phyloP scores from a whole-genome alignment of 2,113 vertebrate species.

The Calidris pygmaea region DNA sequence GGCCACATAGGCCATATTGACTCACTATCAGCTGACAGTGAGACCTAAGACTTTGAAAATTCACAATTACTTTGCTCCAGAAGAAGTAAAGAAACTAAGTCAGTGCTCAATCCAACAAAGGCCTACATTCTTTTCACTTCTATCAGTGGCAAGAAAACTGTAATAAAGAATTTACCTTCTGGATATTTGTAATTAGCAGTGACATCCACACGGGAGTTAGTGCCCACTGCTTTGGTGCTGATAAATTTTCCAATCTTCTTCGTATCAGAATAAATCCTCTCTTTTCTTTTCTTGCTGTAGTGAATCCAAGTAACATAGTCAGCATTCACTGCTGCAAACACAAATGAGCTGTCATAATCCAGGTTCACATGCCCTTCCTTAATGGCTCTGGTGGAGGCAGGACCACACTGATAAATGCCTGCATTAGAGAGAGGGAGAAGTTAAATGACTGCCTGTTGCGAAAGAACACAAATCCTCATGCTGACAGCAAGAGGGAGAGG shows the following conservation, averaged over 20 bases:
- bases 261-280: constrained; percentile 66
- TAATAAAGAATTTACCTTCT: constrained; percentile 76
- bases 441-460: not conserved
- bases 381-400: constrained; percentile 81
- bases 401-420: constrained; percentile 84
- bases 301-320: constrained; percentile 81
- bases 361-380: constrained; percentile 77
- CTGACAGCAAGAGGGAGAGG: not conserved
- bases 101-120: not conserved
- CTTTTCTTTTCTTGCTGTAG: constrained; percentile 58
- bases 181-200: constrained; percentile 82
- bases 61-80: not conserved
- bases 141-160: not conserved
- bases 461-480: not conserved
- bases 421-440: not conserved
- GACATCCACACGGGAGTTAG: constrained; percentile 71
- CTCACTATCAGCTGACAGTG: not conserved
- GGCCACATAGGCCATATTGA: not conserved
- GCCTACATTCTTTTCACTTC: not conserved
- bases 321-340: constrained; percentile 86
- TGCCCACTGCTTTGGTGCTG: constrained; percentile 85
- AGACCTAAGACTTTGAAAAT: not conserved
- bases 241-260: constrained; percentile 75
- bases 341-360: constrained; percentile 81
- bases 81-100: not conserved